phyloP scores from a whole-genome alignment of 1,140 invertebrate species.

The Pygmarrhopalites habei region DNA sequence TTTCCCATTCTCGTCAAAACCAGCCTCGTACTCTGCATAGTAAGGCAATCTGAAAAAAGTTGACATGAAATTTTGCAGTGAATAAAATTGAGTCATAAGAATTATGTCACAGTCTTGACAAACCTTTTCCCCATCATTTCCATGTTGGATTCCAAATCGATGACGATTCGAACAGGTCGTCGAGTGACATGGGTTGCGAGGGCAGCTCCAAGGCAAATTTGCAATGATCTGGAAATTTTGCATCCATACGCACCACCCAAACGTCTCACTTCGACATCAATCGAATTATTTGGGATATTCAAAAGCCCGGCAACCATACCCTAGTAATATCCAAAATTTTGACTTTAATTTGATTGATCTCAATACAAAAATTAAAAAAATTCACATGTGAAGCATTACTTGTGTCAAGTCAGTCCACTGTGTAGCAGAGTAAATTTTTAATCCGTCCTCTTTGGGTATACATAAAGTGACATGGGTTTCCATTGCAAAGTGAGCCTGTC shows the following conservation, averaged over 20 bases:
- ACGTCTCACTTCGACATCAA: constrained; percentile 56
- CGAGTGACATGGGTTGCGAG: constrained; percentile 54
- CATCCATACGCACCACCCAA: constrained; percentile 48
- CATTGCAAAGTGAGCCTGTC: constrained; percentile 47
- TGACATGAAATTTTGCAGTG: constrained; percentile 11
- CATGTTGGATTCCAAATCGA: constrained; percentile 60
- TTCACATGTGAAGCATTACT: too few species aligned
- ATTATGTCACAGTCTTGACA: too few species aligned
- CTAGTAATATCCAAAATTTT: too few species aligned
- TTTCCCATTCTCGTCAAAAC: constrained; percentile 37
- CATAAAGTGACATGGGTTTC: constrained; percentile 44
- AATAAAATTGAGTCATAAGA: too few species aligned
- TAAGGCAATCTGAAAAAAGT: constrained; percentile 1
- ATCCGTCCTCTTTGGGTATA: constrained; percentile 43
- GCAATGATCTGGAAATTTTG: constrained; percentile 35
- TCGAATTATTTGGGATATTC: constrained; percentile 47
- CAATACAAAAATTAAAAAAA: too few species aligned
- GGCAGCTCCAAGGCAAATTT: constrained; percentile 54
- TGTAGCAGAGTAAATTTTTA: constrained; percentile 43
- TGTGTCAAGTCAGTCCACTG: constrained; percentile 57
- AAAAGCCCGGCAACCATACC: constrained; percentile 53
- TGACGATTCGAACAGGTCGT: constrained; percentile 55
- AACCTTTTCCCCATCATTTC: constrained; percentile 55
- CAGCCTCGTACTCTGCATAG: constrained; percentile 18
- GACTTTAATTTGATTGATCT: too few species aligned